phyloP scores from a whole-genome alignment of 2,888 invertebrate species.

The Lasiommata megera region DNA sequence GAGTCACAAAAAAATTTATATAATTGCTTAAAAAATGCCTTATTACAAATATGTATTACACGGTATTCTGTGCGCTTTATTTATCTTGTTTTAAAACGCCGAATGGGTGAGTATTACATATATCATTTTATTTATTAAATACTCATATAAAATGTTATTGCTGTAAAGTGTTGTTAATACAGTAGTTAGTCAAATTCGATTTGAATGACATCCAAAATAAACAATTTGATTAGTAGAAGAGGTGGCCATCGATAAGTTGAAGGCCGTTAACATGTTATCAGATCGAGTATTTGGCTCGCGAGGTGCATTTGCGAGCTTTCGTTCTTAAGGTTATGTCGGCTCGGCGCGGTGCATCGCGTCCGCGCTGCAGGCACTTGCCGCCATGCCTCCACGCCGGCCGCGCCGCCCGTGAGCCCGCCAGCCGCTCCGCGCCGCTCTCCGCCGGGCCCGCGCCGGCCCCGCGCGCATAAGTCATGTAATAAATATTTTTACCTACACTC shows the following conservation, averaged over 20 bases:
- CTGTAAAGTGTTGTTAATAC: neutral
- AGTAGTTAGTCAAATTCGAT: neutral
- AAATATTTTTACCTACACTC: constrained; percentile 1
- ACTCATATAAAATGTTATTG: no score
- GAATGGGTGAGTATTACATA: no score
- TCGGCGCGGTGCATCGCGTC: constrained; percentile 39
- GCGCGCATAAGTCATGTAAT: constrained; percentile 18
- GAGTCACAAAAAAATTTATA: no score
- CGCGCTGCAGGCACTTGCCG: constrained; percentile 40
- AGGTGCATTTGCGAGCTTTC: constrained; percentile 38
- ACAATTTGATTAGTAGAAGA: constrained; percentile 8
- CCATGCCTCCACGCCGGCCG: constrained; percentile 35
- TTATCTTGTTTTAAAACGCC: no score
- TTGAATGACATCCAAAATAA: neutral
- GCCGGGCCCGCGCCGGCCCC: neutral
- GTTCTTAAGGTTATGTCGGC: constrained; percentile 38
- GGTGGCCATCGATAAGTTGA: constrained; percentile 37
- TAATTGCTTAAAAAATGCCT: no score
- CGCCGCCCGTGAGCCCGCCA: constrained; percentile 21
- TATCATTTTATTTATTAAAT: no score
- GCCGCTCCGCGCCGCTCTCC: neutral
- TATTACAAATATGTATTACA: no score
- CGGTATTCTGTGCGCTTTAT: no score
- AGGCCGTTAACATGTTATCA: constrained; percentile 44
- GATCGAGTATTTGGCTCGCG: constrained; percentile 43